Percentiles rank a stretch among this genome's conserved stretches.
Conservation (phyloP, 2,113 vertebrate species). For the Edolisoma coerulescens region DNA sequence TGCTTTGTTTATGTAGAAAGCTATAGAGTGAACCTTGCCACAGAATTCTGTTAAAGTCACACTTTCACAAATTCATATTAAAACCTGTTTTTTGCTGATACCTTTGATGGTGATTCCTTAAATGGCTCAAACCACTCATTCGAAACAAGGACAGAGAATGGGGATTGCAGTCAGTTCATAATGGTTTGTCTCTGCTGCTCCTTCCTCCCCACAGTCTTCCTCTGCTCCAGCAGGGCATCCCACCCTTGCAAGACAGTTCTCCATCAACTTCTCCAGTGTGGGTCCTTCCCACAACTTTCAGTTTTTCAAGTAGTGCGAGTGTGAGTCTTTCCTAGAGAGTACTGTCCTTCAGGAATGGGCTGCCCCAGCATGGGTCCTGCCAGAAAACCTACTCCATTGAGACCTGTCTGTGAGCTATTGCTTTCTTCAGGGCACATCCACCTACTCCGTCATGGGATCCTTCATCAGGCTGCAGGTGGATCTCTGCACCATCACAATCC, state of each 20-base stretch:
- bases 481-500: neutral
- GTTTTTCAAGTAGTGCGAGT: neutral
- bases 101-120: neutral
- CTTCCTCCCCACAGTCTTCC: neutral
- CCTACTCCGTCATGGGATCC: rapidly evolving
- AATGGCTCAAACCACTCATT: neutral
- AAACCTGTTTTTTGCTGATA: neutral
- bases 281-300: neutral
- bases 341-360: neutral
- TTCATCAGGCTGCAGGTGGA: neutral
- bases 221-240: neutral
- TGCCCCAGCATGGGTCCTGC: neutral
- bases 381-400: neutral
- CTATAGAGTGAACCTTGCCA: neutral
- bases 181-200: neutral
- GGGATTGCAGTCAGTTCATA: neutral
- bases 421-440: neutral
- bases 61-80: neutral
- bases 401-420: neutral
- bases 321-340: neutral
- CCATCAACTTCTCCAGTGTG: neutral
- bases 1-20: neutral
- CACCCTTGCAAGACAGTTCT: neutral
- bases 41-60: neutral
- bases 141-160: neutral